These are phyloP conservation scores for Micropoecilia bifurca DNA, from an alignment of 2,797 vertebrate species.

Conservation along the genomic window DNA sequence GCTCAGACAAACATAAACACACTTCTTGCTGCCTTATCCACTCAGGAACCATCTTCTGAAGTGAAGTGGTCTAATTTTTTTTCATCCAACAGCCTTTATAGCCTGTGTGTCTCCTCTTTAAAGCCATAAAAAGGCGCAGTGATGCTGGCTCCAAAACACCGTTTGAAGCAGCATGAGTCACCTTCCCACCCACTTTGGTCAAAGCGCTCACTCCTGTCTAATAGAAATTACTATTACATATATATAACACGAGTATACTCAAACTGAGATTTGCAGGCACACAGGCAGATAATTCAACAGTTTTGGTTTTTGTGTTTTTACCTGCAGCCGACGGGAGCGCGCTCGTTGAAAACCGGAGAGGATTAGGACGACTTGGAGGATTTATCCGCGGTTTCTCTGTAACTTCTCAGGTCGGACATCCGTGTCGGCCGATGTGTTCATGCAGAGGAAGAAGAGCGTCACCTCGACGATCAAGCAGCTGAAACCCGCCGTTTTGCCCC, in stretches of 20 bases:
- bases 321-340: slow-evolving; percentile 44
- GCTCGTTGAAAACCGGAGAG: slow-evolving; percentile 22
- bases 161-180: slow-evolving; percentile 61
- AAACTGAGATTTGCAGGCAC: slow-evolving; percentile 10
- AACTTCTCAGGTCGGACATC: slow-evolving; percentile 71
- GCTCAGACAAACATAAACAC: slow-evolving; percentile 35
- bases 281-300: slow-evolving; percentile 35
- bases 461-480: slow-evolving; percentile 3
- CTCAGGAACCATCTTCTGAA: slow-evolving; percentile 19
- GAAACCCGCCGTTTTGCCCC: slow-evolving; percentile 31
- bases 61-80: slow-evolving; percentile 3
- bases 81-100: slow-evolving; percentile 14
- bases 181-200: slow-evolving; percentile 61
- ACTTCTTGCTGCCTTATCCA: slow-evolving; percentile 29
- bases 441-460: slow-evolving; percentile 12
- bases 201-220: slow-evolving; percentile 44
- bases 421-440: slow-evolving; percentile 35
- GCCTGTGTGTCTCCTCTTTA: slow-evolving; percentile 20
- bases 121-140: slow-evolving; percentile 41
- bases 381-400: slow-evolving; percentile 62
- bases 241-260: slow-evolving; percentile 3
- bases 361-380: slow-evolving; percentile 35
- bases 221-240: slow-evolving; percentile 31
- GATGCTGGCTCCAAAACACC: slow-evolving; percentile 45
- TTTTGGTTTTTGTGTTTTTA: slow-evolving; percentile 46